Evolutionary conservation across 2,888 invertebrate species (phyloP).

Genomic region (Ellobium chinense): DNA sequence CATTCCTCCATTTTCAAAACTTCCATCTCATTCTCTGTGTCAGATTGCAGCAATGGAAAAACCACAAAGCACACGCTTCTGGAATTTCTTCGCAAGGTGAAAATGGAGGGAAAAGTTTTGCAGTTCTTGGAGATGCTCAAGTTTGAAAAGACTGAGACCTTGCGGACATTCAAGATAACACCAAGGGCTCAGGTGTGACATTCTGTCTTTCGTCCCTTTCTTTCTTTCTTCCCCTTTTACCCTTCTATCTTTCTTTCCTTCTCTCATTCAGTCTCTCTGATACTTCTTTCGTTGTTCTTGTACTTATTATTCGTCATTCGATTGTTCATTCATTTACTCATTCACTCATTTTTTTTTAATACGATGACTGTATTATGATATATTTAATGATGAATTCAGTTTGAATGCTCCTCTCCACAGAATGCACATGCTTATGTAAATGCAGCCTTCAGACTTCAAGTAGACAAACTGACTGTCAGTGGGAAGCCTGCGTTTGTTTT

Average conservation of each 20-base stretch:
- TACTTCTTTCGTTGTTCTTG: background rate
- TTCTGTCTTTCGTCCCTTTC: too few relatives aligned
- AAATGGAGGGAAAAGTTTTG: conserved; percentile 85
- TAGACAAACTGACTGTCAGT: conserved; percentile 78
- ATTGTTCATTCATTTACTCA: background rate
- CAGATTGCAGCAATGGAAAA: conserved; percentile 35
- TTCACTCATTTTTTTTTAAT: background rate
- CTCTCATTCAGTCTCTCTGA: background rate
- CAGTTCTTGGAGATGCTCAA: conserved; percentile 83
- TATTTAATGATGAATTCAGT: too few relatives aligned
- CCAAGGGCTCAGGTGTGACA: conserved; percentile 68
- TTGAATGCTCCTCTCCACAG: conserved; percentile 78
- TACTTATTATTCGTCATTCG: background rate
- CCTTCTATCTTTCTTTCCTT: background rate
- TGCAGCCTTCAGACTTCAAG: conserved; percentile 84
- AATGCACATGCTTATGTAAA: conserved; percentile 89
- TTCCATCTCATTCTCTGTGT: too few relatives aligned
- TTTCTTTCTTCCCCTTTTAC: too few relatives aligned
- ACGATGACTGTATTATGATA: too few relatives aligned
- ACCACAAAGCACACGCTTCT: conserved; percentile 37
- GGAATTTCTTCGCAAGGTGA: conserved; percentile 59
- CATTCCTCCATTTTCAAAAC: too few relatives aligned
- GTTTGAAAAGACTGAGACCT: conserved; percentile 76
- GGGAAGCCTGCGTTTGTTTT: conserved; percentile 83
- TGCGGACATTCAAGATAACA: conserved; percentile 85